A percentile compares a stretch with the other conserved stretches of the same genome.
Conservation (phyloP, 2,113 vertebrate species). For the Hippocampus barbouri region DNA sequence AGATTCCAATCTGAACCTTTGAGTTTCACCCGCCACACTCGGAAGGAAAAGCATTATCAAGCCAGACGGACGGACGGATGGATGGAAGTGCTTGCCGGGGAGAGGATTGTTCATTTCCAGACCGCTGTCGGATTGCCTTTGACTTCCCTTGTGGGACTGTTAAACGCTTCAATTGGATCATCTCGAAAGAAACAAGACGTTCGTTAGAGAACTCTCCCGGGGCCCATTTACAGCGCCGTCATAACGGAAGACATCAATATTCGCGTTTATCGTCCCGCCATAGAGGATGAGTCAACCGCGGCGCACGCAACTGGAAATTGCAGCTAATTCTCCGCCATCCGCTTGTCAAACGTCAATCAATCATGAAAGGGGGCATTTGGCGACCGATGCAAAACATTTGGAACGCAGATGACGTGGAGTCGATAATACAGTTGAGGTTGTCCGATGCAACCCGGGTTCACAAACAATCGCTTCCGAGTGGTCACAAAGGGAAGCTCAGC, state of each 20-base stretch:
- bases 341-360: neutral
- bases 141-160: neutral
- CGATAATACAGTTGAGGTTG: neutral
- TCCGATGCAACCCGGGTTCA: neutral
- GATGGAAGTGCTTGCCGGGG: neutral
- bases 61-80: neutral
- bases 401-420: neutral
- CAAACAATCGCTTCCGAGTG: neutral
- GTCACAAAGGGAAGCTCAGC: too few species aligned
- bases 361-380: neutral
- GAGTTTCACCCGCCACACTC: neutral
- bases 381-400: neutral
- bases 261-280: neutral
- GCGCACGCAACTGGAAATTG: neutral
- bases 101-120: neutral
- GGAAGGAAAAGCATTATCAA: neutral
- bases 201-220: neutral
- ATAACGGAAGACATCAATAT: slow-evolving; percentile 1
- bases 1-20: too few species aligned
- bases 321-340: neutral
- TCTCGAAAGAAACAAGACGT: neutral
- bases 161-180: slow-evolving; percentile 1
- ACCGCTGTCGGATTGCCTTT: neutral
- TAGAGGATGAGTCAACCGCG: neutral
- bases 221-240: neutral